Percentiles rank a stretch among this genome's conserved stretches.
Evolutionary conservation across 2,113 vertebrate genomes (phyloP).

Genomic region (Ophthalmolycus amberensis): DNA sequence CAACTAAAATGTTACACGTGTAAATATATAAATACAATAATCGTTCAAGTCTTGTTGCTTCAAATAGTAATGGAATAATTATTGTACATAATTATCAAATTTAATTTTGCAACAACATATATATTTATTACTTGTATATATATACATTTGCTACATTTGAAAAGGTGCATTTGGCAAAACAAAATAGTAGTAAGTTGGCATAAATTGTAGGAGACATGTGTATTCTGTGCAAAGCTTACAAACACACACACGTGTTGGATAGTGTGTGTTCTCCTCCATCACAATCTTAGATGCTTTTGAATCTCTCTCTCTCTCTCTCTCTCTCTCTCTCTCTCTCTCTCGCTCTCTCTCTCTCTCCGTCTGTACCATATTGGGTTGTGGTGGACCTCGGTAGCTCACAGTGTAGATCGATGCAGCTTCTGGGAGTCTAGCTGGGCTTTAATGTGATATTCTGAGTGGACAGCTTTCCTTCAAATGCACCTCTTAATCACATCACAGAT

Average conservation of each 20-base stretch:
- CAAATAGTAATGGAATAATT: no score
- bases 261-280: neutral
- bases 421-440: constrained; percentile 73
- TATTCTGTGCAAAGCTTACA: neutral
- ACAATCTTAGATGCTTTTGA: constrained; percentile 12
- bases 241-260: neutral
- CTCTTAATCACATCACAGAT: constrained; percentile 83
- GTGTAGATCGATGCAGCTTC: constrained; percentile 79
- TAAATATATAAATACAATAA: neutral
- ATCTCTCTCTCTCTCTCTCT: neutral
- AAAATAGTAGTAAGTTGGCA: neutral
- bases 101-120: neutral
- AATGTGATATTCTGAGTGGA: constrained; percentile 83
- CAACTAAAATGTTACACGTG: neutral
- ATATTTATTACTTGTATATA: no score
- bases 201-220: neutral
- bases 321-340: neutral
- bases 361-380: constrained; percentile 75
- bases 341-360: neutral
- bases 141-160: neutral
- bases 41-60: no score
- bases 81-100: neutral
- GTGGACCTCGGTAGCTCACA: constrained; percentile 69
- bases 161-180: neutral
- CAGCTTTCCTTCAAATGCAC: constrained; percentile 81